Evolutionary conservation across 2,888 invertebrate species (phyloP).

Genomic region (Euclidia mi): DNA sequence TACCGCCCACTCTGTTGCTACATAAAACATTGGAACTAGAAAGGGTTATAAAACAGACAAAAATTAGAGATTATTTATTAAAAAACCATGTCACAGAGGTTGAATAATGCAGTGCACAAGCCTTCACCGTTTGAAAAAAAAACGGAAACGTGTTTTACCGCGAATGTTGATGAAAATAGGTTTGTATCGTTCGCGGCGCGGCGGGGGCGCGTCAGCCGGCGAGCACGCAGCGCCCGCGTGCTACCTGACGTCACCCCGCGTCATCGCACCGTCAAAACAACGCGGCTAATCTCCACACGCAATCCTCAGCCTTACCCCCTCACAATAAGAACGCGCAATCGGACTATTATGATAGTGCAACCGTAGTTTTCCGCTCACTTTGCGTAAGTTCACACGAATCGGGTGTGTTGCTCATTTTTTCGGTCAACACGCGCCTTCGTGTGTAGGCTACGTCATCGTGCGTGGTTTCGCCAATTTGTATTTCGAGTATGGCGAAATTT

Average conservation of each 20-base stretch:
- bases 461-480: slow-evolving; percentile 24
- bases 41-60: too few species aligned
- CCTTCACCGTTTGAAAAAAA: slow-evolving; percentile 23
- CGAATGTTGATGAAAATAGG: slow-evolving; percentile 37
- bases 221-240: slow-evolving; percentile 76
- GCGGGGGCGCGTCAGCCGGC: slow-evolving; percentile 80
- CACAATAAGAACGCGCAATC: slow-evolving; percentile 31
- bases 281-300: slow-evolving; percentile 36
- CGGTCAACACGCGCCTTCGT: slow-evolving; percentile 35
- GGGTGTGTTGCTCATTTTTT: slow-evolving; percentile 43
- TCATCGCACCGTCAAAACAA: slow-evolving; percentile 72
- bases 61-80: not conserved
- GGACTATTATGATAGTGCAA: slow-evolving; percentile 51
- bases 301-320: slow-evolving; percentile 41
- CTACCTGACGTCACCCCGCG: slow-evolving; percentile 78
- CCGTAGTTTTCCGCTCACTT: slow-evolving; percentile 79
- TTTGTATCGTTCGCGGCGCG: slow-evolving; percentile 46
- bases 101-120: slow-evolving; percentile 20
- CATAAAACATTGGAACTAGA: too few species aligned
- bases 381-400: slow-evolving; percentile 59
- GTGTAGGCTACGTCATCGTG: slow-evolving; percentile 43
- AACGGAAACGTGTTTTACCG: slow-evolving; percentile 13
- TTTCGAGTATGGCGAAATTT: slow-evolving; percentile 20
- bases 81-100: not conserved
- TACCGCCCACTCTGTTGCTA: not conserved